phyloP scores from a whole-genome alignment of 2,888 invertebrate genomes.

The Tiphia femorata region DNA sequence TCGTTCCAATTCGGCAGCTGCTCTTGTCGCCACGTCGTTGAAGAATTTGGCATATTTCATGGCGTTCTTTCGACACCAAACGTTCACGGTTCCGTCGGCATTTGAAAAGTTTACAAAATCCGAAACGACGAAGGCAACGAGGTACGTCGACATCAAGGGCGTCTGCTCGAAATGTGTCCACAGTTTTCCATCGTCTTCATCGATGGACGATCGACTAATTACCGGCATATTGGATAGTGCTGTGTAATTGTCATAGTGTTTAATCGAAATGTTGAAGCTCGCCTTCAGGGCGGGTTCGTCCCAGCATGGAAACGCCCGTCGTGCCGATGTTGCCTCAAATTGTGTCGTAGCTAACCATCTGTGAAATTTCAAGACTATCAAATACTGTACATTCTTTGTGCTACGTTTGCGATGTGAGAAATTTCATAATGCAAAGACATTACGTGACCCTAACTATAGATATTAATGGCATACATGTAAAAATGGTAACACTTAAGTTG shows the following conservation, averaged over 20 bases:
- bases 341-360: conserved; percentile 78
- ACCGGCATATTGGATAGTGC: conserved; percentile 64
- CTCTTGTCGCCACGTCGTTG: conserved; percentile 68
- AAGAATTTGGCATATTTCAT: conserved; percentile 48
- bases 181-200: conserved; percentile 6
- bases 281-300: conserved; percentile 81
- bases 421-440: too few species aligned
- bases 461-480: too few species aligned
- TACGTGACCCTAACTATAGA: too few species aligned
- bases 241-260: conserved; percentile 70
- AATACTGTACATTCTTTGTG: too few species aligned
- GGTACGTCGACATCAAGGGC: conserved; percentile 71
- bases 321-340: conserved; percentile 76
- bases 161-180: conserved; percentile 45
- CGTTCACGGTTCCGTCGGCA: conserved; percentile 36
- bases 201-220: background rate
- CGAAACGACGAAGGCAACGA: conserved; percentile 73
- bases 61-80: conserved; percentile 43
- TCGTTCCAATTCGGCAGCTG: conserved; percentile 69
- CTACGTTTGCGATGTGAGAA: background rate
- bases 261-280: conserved; percentile 75
- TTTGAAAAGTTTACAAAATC: conserved; percentile 65
- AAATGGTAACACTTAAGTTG: too few species aligned
- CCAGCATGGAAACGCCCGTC: conserved; percentile 81
- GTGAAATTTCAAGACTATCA: too few species aligned